A percentile compares a stretch with the other conserved stretches of the same genome.
Evolutionary conservation across 1,140 invertebrate species (phyloP).

Genomic region (Chrysopa pallens): DNA sequence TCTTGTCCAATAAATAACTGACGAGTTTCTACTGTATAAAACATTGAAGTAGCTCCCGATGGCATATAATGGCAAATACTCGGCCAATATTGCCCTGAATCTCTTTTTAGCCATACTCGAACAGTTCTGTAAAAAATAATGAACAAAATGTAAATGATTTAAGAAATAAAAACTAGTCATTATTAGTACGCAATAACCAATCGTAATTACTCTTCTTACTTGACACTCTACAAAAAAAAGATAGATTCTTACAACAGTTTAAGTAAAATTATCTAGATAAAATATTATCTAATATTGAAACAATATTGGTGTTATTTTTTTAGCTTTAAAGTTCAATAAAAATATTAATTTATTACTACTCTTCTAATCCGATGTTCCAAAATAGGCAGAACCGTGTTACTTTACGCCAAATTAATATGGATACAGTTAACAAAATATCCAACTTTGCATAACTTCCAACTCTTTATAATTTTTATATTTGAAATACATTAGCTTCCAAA

Average conservation of each 20-base stretch:
- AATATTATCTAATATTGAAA: too few relatives aligned
- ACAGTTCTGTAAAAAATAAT: conserved; percentile 57
- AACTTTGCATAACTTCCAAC: too few relatives aligned
- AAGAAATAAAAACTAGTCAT: background rate
- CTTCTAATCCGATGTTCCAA: too few relatives aligned
- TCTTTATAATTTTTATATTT: too few relatives aligned
- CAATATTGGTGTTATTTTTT: too few relatives aligned
- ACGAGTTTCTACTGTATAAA: conserved; percentile 66
- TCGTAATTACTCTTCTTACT: too few relatives aligned
- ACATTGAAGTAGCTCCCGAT: conserved; percentile 68
- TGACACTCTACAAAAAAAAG: conserved; percentile 5
- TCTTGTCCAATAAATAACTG: conserved; percentile 90
- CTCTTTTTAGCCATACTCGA: conserved; percentile 89
- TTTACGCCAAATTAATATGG: too few relatives aligned
- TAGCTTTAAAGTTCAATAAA: too few relatives aligned
- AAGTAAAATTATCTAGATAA: background rate
- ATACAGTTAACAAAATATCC: too few relatives aligned
- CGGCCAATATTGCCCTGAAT: conserved; percentile 98
- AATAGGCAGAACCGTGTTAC: too few relatives aligned
- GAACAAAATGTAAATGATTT: conserved; percentile 3
- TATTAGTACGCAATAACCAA: conserved; percentile 5
- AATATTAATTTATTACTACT: too few relatives aligned
- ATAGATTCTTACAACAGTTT: conserved; percentile 1
- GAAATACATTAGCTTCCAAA: too few relatives aligned
- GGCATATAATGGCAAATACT: conserved; percentile 94